Evolutionary conservation across 1,140 invertebrate genomes (phyloP), one percentile per base, ranked within the genome.

Genomic region (Lamellibrachia luymesi): DNA sequence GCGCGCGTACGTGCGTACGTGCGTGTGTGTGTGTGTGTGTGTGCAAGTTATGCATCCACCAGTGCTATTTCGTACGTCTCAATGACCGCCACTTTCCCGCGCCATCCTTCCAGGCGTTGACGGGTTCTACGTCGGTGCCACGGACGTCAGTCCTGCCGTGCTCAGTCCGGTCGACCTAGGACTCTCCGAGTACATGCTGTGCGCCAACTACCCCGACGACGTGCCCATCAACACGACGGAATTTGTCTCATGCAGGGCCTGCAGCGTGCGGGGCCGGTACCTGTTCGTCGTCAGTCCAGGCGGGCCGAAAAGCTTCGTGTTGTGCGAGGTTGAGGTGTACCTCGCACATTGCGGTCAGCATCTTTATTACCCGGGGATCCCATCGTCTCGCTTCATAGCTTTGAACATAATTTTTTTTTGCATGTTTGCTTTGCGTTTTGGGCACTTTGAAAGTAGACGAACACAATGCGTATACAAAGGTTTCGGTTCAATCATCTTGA

Each of bases 1-100:
- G 92, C 8, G 93, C 50, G 89, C 56, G 8, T 92, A 10, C 51
- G 93, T 93, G 90, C 25, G 93, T 56, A 90, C 90, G 89, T 50
- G 49, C 52, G 52, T 17, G 52, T 56, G 6, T 56, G 52, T 56
- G 52, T 56, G 52, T 56, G 52, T 1, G 17, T 56, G 52, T 56
- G 52, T 17, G 52, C 5, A 13, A 56, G 13, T 56, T 56, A 6
- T 56, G 52, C 52, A 13, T 56, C 5, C 52, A 56, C 13, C 13
- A 5, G 52, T 56, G 5, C 52, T 56, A 56, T 5, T 56, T 56
- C 52, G 13, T 56, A 56, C 52, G 64, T 17, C 4, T 13, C 10
- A 80, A 80, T 80, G 64, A 10, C 64, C 13, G 25, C 64, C 64
- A 0, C 6, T 80, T 80, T 80, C 25, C 64, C 25, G 64, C 64